phyloP scores from a whole-genome alignment of 2,888 invertebrate genomes.

The Trichopria drosophilae region DNA sequence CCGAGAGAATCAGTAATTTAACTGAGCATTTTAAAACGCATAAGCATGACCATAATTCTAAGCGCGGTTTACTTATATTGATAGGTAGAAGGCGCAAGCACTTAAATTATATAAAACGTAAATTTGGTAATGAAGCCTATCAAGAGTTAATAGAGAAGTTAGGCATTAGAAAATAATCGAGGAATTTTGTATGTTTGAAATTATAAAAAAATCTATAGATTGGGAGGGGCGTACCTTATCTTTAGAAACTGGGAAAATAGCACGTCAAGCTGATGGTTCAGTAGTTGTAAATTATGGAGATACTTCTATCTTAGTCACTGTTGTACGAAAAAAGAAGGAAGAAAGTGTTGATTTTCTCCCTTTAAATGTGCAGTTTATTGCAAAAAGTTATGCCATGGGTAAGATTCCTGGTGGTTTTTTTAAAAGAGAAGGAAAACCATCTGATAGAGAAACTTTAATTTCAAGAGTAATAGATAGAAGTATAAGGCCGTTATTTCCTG shows the following conservation, averaged over 20 bases:
- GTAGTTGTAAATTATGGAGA: constrained; percentile 17
- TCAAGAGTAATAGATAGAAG: constrained; percentile 19
- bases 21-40: constrained; percentile 23
- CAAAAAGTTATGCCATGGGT: constrained; percentile 16
- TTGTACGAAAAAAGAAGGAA: constrained; percentile 14
- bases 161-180: constrained; percentile 24
- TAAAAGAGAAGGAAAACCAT: constrained; percentile 19
- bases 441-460: constrained; percentile 17
- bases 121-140: constrained; percentile 22
- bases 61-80: constrained; percentile 21
- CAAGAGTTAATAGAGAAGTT: constrained; percentile 20
- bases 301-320: constrained; percentile 17
- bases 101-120: constrained; percentile 24
- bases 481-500: constrained; percentile 13
- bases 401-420: constrained; percentile 20
- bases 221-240: constrained; percentile 17
- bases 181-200: constrained; percentile 22
- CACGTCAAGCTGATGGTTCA: constrained; percentile 21
- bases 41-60: constrained; percentile 20
- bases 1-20: constrained; percentile 22
- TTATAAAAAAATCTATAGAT: constrained; percentile 19
- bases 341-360: constrained; percentile 18
- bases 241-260: constrained; percentile 23
- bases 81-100: constrained; percentile 22
- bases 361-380: constrained; percentile 17